Base-by-base conservation (phyloP, 2,888 invertebrate species). In the Caenorhabditis doughertyi region DNA sequence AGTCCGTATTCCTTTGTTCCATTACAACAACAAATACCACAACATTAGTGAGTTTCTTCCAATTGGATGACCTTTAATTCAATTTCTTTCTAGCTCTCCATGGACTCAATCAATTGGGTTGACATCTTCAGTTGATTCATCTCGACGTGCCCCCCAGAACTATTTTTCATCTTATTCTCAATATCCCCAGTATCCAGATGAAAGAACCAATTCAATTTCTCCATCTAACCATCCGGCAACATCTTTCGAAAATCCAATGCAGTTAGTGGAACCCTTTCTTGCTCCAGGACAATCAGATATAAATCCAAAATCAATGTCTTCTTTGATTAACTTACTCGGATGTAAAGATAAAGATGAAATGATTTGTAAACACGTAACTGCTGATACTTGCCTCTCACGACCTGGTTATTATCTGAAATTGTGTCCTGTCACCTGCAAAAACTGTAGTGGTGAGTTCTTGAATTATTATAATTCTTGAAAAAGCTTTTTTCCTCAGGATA, bases 341-440 rank as follows among this genome's bases (percentile, higher is more conserved):
- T 89, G 89, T 64, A 87, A 88, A 27, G 86, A 89, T 29, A 82
- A 85, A 27, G 89, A 89, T 60, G 84, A 84, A n/a, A 70, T 72
- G 16, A 83, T 86, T 23, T 89, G 89, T 47, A 82, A 85, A 9
- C 82, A 85, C 25, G 83, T 89, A 3, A 86, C 87, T 3, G 83
- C 84, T 9, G 89, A 88, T 35, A 82, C 89, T 0, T 89, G 89
- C 62, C 82, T 82, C 18, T 81, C 88, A 9, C 84, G 89, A 16
- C 89, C 89, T 44, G 89, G 89, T 9, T 89, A 85, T 67, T 89
- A 89, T 62, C 81, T 89, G 39, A 88, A 88, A 77, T 62, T 89
- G 25, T 89, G 89, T 55, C 89, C 89, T 0, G 86, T 89, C n/a
- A 85, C 86, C 29, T 89, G 89, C 68, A 82, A 84, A 18, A 89